A percentile compares a stretch with the other conserved stretches of the same genome.
These are phyloP conservation scores for Microtus oregoni DNA, from an alignment of 2,113 vertebrate genomes.

Conservation along the genomic window DNA sequence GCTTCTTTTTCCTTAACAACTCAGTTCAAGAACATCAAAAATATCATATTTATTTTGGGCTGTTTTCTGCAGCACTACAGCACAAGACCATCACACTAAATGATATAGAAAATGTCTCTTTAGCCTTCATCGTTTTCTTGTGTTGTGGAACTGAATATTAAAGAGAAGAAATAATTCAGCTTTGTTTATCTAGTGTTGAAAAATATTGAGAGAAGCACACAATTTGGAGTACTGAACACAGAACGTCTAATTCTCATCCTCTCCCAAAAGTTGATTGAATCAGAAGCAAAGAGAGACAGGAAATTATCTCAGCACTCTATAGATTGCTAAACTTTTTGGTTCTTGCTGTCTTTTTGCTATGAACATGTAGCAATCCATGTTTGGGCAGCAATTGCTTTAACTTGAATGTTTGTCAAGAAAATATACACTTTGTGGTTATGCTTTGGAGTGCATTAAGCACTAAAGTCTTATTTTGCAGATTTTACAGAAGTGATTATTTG, in stretches of 20 bases:
- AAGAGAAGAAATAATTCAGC: constrained; percentile 80
- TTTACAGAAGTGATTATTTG: constrained; percentile 79
- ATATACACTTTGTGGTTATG: constrained; percentile 80
- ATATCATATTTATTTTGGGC: constrained; percentile 39
- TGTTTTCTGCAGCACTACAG: neutral
- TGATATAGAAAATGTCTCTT: constrained; percentile 50
- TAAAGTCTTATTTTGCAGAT: constrained; percentile 71
- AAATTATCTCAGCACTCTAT: constrained; percentile 84
- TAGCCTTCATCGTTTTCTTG: constrained; percentile 64
- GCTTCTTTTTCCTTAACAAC: constrained; percentile 56
- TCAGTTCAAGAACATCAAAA: constrained; percentile 45
- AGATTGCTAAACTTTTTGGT: constrained; percentile 81
- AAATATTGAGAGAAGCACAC: constrained; percentile 62
- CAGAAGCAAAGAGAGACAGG: constrained; percentile 81
- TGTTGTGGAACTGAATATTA: constrained; percentile 78
- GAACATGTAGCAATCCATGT: constrained; percentile 76
- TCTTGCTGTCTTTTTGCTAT: constrained; percentile 64
- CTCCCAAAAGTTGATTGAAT: constrained; percentile 80
- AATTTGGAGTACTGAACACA: constrained; percentile 74
- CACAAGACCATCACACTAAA: constrained; percentile 13
- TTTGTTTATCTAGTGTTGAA: constrained; percentile 73
- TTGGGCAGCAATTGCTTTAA: constrained; percentile 82
- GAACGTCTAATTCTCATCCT: constrained; percentile 79
- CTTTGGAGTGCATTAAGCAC: constrained; percentile 71
- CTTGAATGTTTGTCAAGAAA: constrained; percentile 81